These are phyloP conservation scores for Pachliopta kotzebuea DNA, from an alignment of 2,888 invertebrate species.

Conservation along the genomic window DNA sequence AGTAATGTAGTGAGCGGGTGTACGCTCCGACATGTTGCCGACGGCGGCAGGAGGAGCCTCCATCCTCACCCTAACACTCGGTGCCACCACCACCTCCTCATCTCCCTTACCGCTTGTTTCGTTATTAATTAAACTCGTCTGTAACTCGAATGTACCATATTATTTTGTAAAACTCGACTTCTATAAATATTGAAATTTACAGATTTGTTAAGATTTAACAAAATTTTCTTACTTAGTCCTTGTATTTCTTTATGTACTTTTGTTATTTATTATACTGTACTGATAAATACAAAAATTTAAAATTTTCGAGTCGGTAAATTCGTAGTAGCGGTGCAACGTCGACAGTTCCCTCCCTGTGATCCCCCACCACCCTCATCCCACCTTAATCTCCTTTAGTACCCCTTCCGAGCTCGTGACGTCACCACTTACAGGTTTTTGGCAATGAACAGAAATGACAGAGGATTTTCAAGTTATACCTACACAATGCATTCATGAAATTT, in stretches of 20 bases:
- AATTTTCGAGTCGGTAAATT: constrained; percentile 9
- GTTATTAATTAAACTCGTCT: not conserved
- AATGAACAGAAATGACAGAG: constrained; percentile 65
- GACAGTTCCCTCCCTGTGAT: constrained; percentile 50
- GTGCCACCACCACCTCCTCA: constrained; percentile 45
- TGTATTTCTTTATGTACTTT: too few species aligned
- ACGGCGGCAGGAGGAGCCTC: constrained; percentile 40
- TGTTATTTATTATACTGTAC: too few species aligned
- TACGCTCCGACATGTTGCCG: constrained; percentile 67
- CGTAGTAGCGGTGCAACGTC: constrained; percentile 46
- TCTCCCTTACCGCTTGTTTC: constrained; percentile 33
- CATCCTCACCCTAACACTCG: constrained; percentile 38
- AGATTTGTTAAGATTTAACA: not conserved
- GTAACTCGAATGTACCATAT: constrained; percentile 9
- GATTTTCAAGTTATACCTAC: constrained; percentile 42
- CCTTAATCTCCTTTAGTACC: constrained; percentile 66
- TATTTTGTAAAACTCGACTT: not conserved
- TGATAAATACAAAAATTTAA: too few species aligned
- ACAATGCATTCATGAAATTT: constrained; percentile 15
- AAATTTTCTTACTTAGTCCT: not conserved
- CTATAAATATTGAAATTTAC: too few species aligned
- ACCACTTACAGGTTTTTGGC: constrained; percentile 64
- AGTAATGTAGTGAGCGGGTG: constrained; percentile 70
- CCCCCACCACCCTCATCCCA: constrained; percentile 47
- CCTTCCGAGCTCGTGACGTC: constrained; percentile 70